Percentiles rank a stretch among this genome's conserved stretches.
Conservation (phyloP, 2,888 invertebrate species). For the Melieria picta region DNA sequence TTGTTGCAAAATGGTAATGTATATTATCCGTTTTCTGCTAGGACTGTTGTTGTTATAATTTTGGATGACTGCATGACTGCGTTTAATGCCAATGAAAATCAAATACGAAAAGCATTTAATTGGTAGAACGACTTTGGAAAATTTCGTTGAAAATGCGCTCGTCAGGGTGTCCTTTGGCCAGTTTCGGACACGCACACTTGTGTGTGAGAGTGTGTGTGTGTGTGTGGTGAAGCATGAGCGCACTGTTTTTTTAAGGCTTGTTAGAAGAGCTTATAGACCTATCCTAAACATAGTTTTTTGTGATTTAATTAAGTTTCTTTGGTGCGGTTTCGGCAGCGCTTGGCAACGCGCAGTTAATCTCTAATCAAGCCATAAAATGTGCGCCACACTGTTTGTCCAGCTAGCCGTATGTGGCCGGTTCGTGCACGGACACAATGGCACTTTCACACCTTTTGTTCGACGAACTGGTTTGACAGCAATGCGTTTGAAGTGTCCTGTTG, state of each 20-base stretch:
- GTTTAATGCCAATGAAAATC: conserved; percentile 34
- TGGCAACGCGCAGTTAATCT: conserved; percentile 26
- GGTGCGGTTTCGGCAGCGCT: conserved; percentile 6
- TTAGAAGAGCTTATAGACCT: background rate
- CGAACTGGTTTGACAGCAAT: conserved; percentile 38
- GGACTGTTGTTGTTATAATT: conserved; percentile 30
- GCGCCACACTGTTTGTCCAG: conserved; percentile 2
- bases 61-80: conserved; percentile 31
- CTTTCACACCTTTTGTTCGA: conserved; percentile 33
- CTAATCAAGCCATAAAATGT: conserved; percentile 29
- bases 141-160: too few species aligned
- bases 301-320: conserved; percentile 30
- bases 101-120: conserved; percentile 23
- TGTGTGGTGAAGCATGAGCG: background rate
- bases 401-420: conserved; percentile 16
- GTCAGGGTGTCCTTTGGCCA: too few species aligned
- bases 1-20: conserved; percentile 29
- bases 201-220: background rate
- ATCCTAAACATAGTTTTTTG: background rate
- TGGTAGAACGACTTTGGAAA: background rate
- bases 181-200: background rate
- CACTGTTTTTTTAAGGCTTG: background rate
- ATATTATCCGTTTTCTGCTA: conserved; percentile 25
- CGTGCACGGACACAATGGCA: conserved; percentile 26
- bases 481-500: conserved; percentile 29